Conservation (phyloP, 37 sponge, comb jelly and placozoan species). For the Ephydatia muelleri region DNA sequence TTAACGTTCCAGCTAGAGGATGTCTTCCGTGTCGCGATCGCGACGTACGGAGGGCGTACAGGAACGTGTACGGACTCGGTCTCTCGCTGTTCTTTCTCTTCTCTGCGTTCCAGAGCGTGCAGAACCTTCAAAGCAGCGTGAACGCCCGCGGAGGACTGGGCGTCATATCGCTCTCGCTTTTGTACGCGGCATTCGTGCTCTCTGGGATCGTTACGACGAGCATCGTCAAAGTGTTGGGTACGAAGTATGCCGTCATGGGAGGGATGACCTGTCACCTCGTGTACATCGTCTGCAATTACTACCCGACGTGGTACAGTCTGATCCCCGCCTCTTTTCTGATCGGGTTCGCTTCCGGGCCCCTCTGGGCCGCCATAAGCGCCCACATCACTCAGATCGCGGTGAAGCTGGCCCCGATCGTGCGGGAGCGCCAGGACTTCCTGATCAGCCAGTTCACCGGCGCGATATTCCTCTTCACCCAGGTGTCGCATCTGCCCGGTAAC, state of each 20-base stretch:
- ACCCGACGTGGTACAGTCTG: constrained; percentile 69
- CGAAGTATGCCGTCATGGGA: constrained; percentile 33
- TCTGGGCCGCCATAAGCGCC: constrained; percentile 37
- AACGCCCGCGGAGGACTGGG: constrained; percentile 41
- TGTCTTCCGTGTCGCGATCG: background rate
- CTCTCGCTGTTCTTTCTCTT: constrained; percentile 33
- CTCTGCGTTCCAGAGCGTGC: constrained; percentile 39
- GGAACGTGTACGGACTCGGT: constrained; percentile 31
- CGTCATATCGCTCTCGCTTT: constrained; percentile 27
- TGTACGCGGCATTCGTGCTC: constrained; percentile 38
- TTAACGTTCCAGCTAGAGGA: too few species aligned
- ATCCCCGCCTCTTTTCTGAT: constrained; percentile 52
- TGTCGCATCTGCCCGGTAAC: constrained; percentile 36
- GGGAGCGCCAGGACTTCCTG: constrained; percentile 1
- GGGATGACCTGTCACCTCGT: constrained; percentile 19
- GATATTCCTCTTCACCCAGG: constrained; percentile 14
- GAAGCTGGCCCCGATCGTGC: constrained; percentile 14
- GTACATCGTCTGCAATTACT: constrained; percentile 55
- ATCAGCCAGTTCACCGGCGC: constrained; percentile 35
- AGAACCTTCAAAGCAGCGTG: constrained; percentile 63
- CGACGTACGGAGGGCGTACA: constrained; percentile 10
- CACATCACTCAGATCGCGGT: constrained; percentile 43
- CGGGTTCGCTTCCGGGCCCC: constrained; percentile 60
- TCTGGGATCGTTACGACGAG: constrained; percentile 28
- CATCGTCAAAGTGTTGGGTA: constrained; percentile 35